Base-by-base conservation (phyloP, 2,888 invertebrate genomes). In the Idaea dimidiata region DNA sequence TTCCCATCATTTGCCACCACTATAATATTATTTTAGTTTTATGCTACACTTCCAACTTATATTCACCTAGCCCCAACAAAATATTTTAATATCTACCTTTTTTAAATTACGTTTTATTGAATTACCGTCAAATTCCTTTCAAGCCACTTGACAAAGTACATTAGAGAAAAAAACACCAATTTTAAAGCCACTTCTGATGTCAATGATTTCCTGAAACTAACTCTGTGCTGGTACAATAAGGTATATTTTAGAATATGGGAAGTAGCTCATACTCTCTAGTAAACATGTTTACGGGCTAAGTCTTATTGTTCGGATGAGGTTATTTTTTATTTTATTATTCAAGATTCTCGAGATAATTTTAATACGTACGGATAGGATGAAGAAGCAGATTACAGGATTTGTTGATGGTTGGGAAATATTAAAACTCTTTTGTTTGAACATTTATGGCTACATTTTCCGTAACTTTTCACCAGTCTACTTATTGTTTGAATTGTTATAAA, bases 201-300 rank as follows among this genome's bases (percentile, higher is more conserved):
- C 43, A 10, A 43, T 8, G 43, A 10, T 43, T 6, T 10, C 10
- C 43, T 4, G 14, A 43, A 43, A 43, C 43, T 10, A 43, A 43
- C 43, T 43, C 43, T 43, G 14, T 43, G 5, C 1, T 43, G 43
- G 8, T 7, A 10, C 2, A 18, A 24, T 61, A 66, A 32, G 66
- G 55, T 0, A 58, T 53, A 60, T 60, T 59, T 57, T 59, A 16
- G 43, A 43, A 55, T 53, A 57, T 54, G 16, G 14, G 53, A 6
- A 31, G 33, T 33, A 54, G 58, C 54, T 56, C 57, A 10, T 55
- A 33, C 32, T n/a, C 18, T 57, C 58, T 67, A 65, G 76, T 78
- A 78, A 80, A 80, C 77, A 79, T 79, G 79, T 80, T 80, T 78
- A 77, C 79, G 67, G 64, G 68, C 66, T 64, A 54, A 63, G 68